phyloP scores from a whole-genome alignment of 2,113 vertebrate species.

The Podiceps cristatus region DNA sequence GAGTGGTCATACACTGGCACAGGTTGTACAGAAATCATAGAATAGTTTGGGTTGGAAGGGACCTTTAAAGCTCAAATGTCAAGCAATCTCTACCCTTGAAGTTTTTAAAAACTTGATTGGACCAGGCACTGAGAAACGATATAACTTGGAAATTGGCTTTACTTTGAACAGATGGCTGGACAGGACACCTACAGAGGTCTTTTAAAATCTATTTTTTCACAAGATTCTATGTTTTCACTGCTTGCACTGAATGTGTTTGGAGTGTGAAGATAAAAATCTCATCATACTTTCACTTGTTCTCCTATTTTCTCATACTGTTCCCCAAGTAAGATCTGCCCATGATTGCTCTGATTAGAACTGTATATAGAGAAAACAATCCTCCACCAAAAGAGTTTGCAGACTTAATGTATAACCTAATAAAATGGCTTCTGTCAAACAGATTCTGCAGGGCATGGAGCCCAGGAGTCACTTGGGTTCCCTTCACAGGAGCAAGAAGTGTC shows the following conservation, averaged over 20 bases:
- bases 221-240: background rate
- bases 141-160: background rate
- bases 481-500: background rate
- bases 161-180: background rate
- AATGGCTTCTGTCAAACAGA: background rate
- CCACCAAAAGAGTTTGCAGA: background rate
- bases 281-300: background rate
- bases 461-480: background rate
- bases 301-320: background rate
- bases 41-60: background rate
- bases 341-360: background rate
- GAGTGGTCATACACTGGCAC: background rate
- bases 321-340: background rate
- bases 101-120: background rate
- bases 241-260: background rate
- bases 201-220: background rate
- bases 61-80: background rate
- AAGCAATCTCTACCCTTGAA: background rate
- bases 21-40: background rate
- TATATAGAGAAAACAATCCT: background rate
- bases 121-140: background rate
- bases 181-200: background rate
- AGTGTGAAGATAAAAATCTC: background rate
- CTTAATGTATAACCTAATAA: background rate
- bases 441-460: background rate